Evolutionary conservation across 2,113 vertebrate genomes (phyloP).

Genomic region (Prietella phreatophila): DNA sequence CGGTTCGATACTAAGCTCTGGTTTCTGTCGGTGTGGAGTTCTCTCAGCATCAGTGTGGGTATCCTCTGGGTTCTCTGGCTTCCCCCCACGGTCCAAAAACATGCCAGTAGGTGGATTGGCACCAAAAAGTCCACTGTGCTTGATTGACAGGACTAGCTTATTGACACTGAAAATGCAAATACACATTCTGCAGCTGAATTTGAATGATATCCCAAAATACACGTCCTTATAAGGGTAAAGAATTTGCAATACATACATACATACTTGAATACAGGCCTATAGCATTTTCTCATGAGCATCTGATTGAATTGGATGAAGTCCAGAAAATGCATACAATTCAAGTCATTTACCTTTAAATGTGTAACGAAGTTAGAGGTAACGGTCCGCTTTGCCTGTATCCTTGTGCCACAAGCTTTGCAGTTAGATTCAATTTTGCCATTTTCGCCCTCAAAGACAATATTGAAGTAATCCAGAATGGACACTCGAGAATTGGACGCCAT

Average conservation of each 20-base stretch:
- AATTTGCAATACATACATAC: neutral
- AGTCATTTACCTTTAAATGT: slow-evolving; percentile 73
- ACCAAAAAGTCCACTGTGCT: neutral
- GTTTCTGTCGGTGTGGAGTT: neutral
- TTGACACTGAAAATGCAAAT: neutral
- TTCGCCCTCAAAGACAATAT: slow-evolving; percentile 79
- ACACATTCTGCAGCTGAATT: neutral
- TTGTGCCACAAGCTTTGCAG: slow-evolving; percentile 78
- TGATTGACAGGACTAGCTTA: neutral
- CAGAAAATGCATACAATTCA: neutral
- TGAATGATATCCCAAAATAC: neutral
- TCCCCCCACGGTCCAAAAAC: neutral
- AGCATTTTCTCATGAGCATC: neutral
- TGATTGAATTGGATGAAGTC: neutral
- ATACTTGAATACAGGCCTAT: neutral
- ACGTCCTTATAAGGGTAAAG: neutral
- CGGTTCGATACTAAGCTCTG: neutral
- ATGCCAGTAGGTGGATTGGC: neutral
- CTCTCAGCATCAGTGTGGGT: neutral
- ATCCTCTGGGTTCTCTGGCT: neutral
- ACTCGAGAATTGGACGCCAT: slow-evolving; percentile 79
- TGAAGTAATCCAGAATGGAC: slow-evolving; percentile 80
- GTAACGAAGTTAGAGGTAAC: slow-evolving; percentile 82
- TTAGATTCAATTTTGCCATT: slow-evolving; percentile 82
- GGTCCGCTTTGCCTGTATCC: slow-evolving; percentile 78